Percentiles rank a stretch among this genome's conserved stretches.
These are phyloP conservation scores for Girardinichthys multiradiatus DNA, from an alignment of 2,113 vertebrate species.

Conservation along the genomic window DNA sequence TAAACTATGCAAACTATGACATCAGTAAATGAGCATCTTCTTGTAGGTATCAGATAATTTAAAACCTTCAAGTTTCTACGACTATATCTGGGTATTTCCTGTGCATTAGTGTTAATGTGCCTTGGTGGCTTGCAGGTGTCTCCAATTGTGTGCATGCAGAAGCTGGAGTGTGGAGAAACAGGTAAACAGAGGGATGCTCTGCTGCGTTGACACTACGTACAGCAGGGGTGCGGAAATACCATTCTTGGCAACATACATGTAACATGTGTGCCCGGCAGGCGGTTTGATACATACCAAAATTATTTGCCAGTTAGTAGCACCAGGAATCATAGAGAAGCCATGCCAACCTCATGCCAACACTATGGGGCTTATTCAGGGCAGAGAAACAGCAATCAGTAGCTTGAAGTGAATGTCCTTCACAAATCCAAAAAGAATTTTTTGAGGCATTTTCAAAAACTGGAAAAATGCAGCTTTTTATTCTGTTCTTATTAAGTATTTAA, in stretches of 20 bases:
- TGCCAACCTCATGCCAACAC: conserved; percentile 69
- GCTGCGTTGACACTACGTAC: conserved; percentile 65
- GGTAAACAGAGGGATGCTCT: conserved; percentile 74
- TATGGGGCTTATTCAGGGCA: conserved; percentile 48
- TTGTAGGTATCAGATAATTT: conserved; percentile 9
- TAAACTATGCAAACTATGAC: not conserved
- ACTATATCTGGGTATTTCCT: conserved; percentile 8
- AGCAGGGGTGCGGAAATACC: conserved; percentile 79
- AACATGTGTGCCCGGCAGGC: conserved; percentile 79
- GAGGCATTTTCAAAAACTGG: conserved; percentile 7
- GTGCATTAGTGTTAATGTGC: conserved; percentile 5
- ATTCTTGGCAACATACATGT: conserved; percentile 77
- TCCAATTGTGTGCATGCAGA: conserved; percentile 26
- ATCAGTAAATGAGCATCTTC: conserved; percentile 22
- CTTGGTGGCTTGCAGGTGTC: conserved; percentile 35
- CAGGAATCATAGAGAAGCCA: conserved; percentile 64
- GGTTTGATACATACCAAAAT: conserved; percentile 56
- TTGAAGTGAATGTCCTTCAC: conserved; percentile 52
- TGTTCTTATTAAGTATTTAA: conserved; percentile 1
- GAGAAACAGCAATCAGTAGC: conserved; percentile 34
- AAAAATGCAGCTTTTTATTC: not conserved
- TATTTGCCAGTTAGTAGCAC: conserved; percentile 70
- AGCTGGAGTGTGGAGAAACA: conserved; percentile 31
- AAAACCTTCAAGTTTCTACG: conserved; percentile 8
- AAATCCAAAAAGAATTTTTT: conserved; percentile 21